These are phyloP conservation scores for Pentalonia nigronervosa DNA, from an alignment of 1,140 invertebrate species.

Conservation along the genomic window DNA sequence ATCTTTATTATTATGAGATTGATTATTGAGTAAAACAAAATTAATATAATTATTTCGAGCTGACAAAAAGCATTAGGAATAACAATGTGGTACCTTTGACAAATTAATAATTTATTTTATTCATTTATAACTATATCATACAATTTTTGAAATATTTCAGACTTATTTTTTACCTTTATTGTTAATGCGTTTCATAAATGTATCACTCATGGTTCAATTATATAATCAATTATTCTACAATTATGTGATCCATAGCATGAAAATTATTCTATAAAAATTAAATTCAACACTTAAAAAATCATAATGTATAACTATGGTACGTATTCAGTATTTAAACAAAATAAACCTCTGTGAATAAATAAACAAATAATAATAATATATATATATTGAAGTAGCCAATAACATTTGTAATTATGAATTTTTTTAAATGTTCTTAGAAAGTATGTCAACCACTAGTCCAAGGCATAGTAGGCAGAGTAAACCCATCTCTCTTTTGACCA, in stretches of 20 bases:
- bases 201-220: neutral
- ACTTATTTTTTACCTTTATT: neutral
- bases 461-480: neutral
- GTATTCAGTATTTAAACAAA: neutral
- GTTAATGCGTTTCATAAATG: neutral
- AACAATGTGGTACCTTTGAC: neutral
- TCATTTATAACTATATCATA: neutral
- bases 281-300: neutral
- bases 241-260: neutral
- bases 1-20: neutral
- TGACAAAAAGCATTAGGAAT: neutral
- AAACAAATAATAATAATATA: neutral
- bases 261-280: neutral
- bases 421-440: neutral
- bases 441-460: neutral
- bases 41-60: neutral
- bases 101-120: neutral
- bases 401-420: neutral
- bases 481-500: neutral
- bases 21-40: neutral
- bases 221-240: neutral
- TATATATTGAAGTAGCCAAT: neutral
- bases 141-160: neutral
- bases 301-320: neutral
- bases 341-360: neutral